Base-by-base conservation (phyloP, 2,888 invertebrate genomes). In the Eupithecia subfuscata region DNA sequence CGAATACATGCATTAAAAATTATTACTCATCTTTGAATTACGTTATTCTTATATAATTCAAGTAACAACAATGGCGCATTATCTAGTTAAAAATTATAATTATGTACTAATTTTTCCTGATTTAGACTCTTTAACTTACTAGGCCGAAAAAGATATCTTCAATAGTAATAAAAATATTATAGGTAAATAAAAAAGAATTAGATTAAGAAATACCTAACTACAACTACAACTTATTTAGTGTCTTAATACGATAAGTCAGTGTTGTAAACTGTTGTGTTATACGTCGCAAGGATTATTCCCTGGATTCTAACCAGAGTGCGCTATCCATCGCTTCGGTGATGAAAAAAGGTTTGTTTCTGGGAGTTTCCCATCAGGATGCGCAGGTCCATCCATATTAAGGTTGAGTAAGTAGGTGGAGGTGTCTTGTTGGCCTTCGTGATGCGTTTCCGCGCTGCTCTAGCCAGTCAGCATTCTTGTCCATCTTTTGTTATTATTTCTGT, bases 1-100 rank as follows among this genome's bases (percentile, higher is more conserved):
- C 81, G 84, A 84, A 82, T 80, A 82, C 79, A 81, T 75, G 81
- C 81, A 82, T 84, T 82, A 83, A 80, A 71, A 84, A 82, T 84
- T 80, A 83, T 70, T 72, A 70, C 70, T 40, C 74, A 43, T 69
- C 78, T 75, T 77, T 77, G 74, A 30, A 7, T 18, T 67, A 79
- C 76, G 73, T 71, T 75, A 73, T 75, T 75, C 69, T 60, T 6
- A 60, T 25, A 56, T 56, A 11, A 52, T 56, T 11, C 11, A 22
- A 56, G 25, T 25, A 22, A 60, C 4, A 14, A 60, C 60, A 56
- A 56, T 22, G 12, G 25, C 60, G 12, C 60, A 14, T 60, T 14
- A 60, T 25, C 12, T 56, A 52, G n/a, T 22, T 52, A 22, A 7
- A 22, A 52, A 11, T 18, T 18, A 18, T n/a, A n/a, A n/a, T n/a